Evolutionary conservation across 2,797 vertebrate genomes (phyloP).

Genomic region (Margarornis squamiger): DNA sequence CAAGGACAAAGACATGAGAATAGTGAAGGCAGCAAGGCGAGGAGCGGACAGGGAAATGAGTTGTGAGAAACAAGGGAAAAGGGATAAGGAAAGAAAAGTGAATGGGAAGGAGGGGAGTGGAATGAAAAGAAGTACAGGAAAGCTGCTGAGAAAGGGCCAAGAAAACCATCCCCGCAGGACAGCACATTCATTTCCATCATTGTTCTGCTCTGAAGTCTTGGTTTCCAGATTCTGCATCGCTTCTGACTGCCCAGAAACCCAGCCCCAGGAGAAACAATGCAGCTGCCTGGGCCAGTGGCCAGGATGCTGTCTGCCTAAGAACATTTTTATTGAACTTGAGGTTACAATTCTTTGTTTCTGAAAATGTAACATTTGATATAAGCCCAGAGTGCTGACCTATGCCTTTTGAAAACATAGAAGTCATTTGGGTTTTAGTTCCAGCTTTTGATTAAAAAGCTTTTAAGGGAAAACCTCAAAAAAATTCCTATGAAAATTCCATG

Average conservation of each 20-base stretch:
- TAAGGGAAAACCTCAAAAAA: conserved; percentile 16
- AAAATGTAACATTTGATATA: conserved; percentile 19
- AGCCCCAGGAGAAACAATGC: background rate
- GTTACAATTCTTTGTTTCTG: conserved; percentile 40
- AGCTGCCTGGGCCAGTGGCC: conserved; percentile 48
- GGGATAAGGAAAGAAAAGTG: background rate
- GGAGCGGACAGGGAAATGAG: background rate
- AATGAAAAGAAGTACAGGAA: background rate
- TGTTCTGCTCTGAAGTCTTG: conserved; percentile 24
- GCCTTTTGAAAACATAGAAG: background rate
- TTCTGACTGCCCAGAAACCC: conserved; percentile 45
- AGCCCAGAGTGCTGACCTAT: conserved; percentile 10
- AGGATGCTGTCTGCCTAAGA: conserved; percentile 36
- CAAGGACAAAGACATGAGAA: background rate
- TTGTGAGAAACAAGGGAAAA: background rate
- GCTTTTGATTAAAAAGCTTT: conserved; percentile 50
- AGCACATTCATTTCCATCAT: background rate
- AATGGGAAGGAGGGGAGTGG: background rate
- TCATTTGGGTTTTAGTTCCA: conserved; percentile 7
- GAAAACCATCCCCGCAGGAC: background rate
- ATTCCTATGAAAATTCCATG: background rate
- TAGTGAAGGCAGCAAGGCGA: background rate
- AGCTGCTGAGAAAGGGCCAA: background rate
- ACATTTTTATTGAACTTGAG: conserved; percentile 48
- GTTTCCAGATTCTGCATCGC: conserved; percentile 24